phyloP scores from a whole-genome alignment of 2,113 vertebrate genomes.

The Hylia prasina region DNA sequence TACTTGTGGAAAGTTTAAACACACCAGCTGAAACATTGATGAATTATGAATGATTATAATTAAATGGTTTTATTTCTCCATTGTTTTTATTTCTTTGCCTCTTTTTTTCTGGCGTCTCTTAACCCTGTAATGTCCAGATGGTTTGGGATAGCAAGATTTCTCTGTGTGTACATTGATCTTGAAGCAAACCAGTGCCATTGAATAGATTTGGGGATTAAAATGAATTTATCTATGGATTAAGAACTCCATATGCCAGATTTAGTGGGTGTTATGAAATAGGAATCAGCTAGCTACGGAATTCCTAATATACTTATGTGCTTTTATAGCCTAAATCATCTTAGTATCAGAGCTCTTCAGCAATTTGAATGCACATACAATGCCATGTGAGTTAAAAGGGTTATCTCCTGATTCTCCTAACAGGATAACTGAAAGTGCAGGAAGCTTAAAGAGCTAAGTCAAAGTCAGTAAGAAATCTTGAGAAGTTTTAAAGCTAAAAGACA shows the following conservation, averaged over 20 bases:
- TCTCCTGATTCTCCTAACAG: background rate
- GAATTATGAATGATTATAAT: slow-evolving; percentile 30
- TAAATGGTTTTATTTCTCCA: background rate
- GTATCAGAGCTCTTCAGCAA: slow-evolving; percentile 23
- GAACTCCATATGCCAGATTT: background rate
- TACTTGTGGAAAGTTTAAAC: slow-evolving; percentile 9
- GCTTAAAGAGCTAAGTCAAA: slow-evolving; percentile 14
- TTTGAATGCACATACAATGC: slow-evolving; percentile 2
- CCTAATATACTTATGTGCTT: slow-evolving; percentile 18
- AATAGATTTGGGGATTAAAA: slow-evolving; percentile 33
- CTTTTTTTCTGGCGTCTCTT: background rate
- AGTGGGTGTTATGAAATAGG: background rate
- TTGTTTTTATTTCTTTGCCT: background rate
- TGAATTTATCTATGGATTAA: slow-evolving; percentile 18
- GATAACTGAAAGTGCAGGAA: slow-evolving; percentile 6
- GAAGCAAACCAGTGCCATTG: background rate
- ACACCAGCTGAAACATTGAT: background rate
- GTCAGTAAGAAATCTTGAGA: background rate
- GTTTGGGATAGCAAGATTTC: background rate
- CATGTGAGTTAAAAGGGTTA: slow-evolving; percentile 25
- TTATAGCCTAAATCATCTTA: slow-evolving; percentile 34
- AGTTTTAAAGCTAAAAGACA: background rate
- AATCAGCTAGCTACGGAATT: slow-evolving; percentile 14
- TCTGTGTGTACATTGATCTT: background rate
- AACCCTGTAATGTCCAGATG: background rate